Evolutionary conservation across 2,113 vertebrate species (phyloP), one percentile per base, ranked within the genome.

Genomic region (Siniperca chuatsi): DNA sequence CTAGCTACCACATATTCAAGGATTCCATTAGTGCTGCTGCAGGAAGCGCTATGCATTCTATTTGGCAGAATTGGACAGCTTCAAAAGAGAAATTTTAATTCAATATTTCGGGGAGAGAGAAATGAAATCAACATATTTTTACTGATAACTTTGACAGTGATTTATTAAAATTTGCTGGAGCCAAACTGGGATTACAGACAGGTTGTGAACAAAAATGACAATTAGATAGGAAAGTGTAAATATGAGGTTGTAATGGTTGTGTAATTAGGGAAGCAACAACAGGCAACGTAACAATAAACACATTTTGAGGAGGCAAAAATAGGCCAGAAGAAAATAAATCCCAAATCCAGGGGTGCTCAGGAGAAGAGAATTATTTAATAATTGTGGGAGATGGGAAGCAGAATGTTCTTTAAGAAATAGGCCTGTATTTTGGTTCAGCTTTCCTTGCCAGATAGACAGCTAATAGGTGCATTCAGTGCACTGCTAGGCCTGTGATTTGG

Each of bases 381-480:
- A 82, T 71, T 23, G 40, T 44, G 48, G 44, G 68, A 79, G 62
- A 80, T 25, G 18, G 57, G 79, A 73, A 78, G 25, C 70, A 82
- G 67, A 68, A 81, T 66, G 65, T 77, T 79, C 62, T 79, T 44
- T 25, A 50, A 85, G 74, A 86, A 90, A 83, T 46, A 75, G 72
- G 25, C 46, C 42, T 48, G 72, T 8, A 61, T 69, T 81, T 78
- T 65, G 58, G 50, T 82, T 88, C 69, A 72, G 78, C 84, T 76
- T 82, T 72, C 68, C 81, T 54, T 50, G 44, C 70, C 81, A 83
- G 80, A 90, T 85, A 84, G 71, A 77, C 54, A 78, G 76, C 88
- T 85, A 92, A 92, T 91, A 92, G 90, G 81, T 92, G 86, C 85
- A 89, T 91, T 92, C 90, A 92, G 87, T 90, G 85, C 84, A 77